Evolutionary conservation across 2,113 vertebrate genomes (phyloP).

Genomic region (Opisthocomus hoazin): DNA sequence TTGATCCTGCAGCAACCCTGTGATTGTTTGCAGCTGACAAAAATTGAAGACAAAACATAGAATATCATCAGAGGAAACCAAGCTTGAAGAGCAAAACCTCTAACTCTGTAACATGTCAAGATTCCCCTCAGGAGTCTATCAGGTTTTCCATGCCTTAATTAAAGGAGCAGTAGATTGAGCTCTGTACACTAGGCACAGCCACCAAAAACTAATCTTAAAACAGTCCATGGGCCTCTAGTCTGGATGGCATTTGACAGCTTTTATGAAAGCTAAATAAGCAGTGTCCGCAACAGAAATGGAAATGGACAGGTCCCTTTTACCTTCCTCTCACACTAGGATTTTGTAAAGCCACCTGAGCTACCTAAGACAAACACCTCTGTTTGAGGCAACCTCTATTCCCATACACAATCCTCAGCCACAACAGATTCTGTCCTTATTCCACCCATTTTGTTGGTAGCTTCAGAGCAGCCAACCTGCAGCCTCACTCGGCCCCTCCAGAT

Average conservation of each 20-base stretch:
- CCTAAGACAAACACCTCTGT: background rate
- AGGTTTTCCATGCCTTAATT: background rate
- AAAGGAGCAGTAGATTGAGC: background rate
- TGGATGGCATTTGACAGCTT: background rate
- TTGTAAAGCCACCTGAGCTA: background rate
- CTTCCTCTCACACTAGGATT: background rate
- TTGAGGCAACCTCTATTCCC: background rate
- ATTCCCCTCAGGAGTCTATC: background rate
- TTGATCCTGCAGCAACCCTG: background rate
- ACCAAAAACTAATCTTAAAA: background rate
- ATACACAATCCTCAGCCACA: accelerated
- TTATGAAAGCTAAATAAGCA: background rate
- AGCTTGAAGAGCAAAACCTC: background rate
- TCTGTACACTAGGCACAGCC: background rate
- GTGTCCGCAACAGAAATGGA: background rate
- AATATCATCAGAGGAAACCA: background rate
- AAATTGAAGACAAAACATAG: background rate
- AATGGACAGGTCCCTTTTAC: background rate
- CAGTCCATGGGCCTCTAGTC: background rate
- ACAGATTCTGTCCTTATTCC: no score
- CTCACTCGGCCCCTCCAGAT: accelerated
- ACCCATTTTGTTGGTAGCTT: accelerated
- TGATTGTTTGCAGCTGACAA: background rate
- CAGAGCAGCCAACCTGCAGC: background rate
- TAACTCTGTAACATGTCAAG: background rate